Conservation (phyloP, 2,888 invertebrate genomes). For the Cerceris rybyensis region DNA sequence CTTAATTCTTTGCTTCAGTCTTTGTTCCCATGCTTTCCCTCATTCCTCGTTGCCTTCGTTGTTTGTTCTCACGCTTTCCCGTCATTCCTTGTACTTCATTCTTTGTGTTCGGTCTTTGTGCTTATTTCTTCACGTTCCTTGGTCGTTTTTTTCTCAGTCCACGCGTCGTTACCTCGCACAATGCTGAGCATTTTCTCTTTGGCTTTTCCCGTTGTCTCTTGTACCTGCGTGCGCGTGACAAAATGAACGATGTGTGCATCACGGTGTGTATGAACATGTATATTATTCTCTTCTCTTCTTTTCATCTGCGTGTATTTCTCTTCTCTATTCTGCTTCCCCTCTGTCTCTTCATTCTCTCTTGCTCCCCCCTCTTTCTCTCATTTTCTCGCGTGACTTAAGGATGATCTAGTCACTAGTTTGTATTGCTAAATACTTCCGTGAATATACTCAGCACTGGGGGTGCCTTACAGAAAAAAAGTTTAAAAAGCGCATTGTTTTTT, state of each 20-base stretch:
- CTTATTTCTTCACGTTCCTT: conserved; percentile 13
- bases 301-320: conserved; percentile 11
- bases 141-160: conserved; percentile 7
- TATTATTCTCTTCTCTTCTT: neutral
- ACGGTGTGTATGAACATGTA: no score
- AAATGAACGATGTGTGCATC: no score
- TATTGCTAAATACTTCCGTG: conserved; percentile 66
- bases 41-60: neutral
- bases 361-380: conserved; percentile 41
- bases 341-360: conserved; percentile 10
- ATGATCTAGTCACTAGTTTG: conserved; percentile 70
- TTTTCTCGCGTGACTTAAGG: conserved; percentile 63
- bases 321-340: conserved; percentile 6
- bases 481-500: conserved; percentile 61
- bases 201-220: conserved; percentile 13
- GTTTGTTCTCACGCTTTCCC: neutral
- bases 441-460: conserved; percentile 74
- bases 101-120: neutral
- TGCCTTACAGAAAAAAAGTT: conserved; percentile 71
- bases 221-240: neutral
- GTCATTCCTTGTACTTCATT: neutral
- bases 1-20: neutral
- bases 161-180: neutral
- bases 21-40: no score
- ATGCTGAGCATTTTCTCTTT: neutral